Base-by-base conservation (phyloP, 2,113 vertebrate genomes). In the Castor canadensis region DNA sequence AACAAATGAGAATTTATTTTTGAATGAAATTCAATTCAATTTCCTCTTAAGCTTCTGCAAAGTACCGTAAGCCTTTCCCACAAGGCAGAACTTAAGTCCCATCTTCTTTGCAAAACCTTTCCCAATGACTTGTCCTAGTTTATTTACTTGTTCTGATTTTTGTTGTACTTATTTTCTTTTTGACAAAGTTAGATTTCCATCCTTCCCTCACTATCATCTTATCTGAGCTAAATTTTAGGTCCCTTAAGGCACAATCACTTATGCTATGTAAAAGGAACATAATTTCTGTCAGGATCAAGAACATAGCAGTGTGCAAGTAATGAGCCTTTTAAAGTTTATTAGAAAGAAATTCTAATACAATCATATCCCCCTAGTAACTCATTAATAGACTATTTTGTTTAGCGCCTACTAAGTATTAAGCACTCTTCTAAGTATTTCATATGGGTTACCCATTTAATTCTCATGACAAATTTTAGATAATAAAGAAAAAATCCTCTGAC, bases 71-170 rank as follows among this genome's bases (percentile, higher is more conserved):
- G 20, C 43, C 45, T 92, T 94, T 93, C n/a, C 56, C 75, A 85
- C 9, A 91, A 69, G 26, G 28, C 6, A 72, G 3, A 77, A 35
- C 40, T 88, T 64, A 73, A n/a, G 30, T 79, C 24, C 13, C 56
- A 24, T 81, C 81, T 80, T 54, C 35, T 82, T 45, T 75, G n/a
- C 67, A 92, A 88, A 95, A 86, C 77, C 35, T 85, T 89, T 83
- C 52, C 52, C 93, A 45, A 79, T 83, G 64, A 72, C 26, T 87
- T 93, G 12, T 40, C 35, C 58, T 56, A n/a, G 7, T 58, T 72
- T 89, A 11, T 71, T 67, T 90, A 56, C 40, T 73, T 94, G 64
- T 89, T 79, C 30, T 54, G 32, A 43, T 40, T 56, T 64, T 28
- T 91, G 35, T 64, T 77, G 12, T 32, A 38, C 8, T 85, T 91